These are phyloP conservation scores for Scylla paramamosain DNA, from an alignment of 1,140 invertebrate genomes.

Conservation along the genomic window DNA sequence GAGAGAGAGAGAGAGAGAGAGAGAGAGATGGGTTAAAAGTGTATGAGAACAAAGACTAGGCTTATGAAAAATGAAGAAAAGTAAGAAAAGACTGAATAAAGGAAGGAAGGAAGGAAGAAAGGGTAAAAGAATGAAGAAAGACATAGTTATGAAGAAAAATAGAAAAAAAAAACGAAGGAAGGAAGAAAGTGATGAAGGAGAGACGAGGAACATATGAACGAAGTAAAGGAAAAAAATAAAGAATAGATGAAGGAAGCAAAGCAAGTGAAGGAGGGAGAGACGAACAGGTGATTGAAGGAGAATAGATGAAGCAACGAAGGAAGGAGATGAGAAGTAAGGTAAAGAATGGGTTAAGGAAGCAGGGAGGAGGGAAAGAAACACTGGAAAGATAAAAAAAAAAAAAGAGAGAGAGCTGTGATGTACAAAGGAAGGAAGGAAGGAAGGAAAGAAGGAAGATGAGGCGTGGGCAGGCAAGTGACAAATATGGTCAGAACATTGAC, in stretches of 20 bases:
- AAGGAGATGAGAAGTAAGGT: neutral
- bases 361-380: neutral
- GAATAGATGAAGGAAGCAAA: neutral
- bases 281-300: neutral
- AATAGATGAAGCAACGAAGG: neutral
- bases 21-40: neutral
- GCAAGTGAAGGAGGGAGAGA: neutral
- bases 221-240: neutral
- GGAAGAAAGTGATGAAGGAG: neutral
- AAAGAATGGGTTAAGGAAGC: no score
- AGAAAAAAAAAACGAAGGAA: neutral
- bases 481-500: neutral
- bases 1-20: constrained; percentile 20
- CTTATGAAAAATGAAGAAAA: no score
- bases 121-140: neutral
- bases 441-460: neutral
- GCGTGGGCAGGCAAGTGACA: neutral
- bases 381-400: neutral
- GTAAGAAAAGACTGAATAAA: neutral
- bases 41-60: neutral
- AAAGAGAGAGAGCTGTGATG: neutral
- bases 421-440: no score
- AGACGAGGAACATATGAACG: neutral
- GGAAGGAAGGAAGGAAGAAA: neutral
- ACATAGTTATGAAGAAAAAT: neutral